Base-by-base conservation (phyloP, 2,888 invertebrate species). In the Protodeltote pygarga region DNA sequence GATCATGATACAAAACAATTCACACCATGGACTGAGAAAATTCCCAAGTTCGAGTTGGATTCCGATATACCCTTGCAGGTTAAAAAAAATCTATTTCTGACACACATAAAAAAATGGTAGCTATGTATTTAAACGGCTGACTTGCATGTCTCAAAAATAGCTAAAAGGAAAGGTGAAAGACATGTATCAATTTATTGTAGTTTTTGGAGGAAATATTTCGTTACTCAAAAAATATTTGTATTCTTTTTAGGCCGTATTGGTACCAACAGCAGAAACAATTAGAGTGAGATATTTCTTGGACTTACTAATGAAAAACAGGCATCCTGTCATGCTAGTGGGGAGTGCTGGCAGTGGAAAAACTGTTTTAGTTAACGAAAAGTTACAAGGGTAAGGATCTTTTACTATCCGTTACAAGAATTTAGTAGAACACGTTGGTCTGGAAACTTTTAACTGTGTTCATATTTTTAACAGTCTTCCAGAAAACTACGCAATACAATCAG, bases 281-380 rank as follows among this genome's bases (percentile, higher is more conserved):
- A 93, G 98, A 60, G 94, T 98, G 10, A 93, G 96, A 73, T 98
- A 94, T 79, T 98, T 99, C 81, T 86, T 98, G 53, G 97, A 99
- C 85, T 88, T 98, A 49, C 85, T 99, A 38, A 97, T 98, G 95
- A 95, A 95, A 51, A 95, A 95, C 69, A 95, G 95, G 71, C 96
- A 97, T 79, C 98, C 99, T 0, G 96, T 98, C 1, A 98, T 99
- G 98, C 88, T 99, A 51, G 97, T 98, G 0, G 98, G 98, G 27
- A 95, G 95, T 44, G 98, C 98, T 20, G 98, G 98, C 1, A 96
- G 96, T 73, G 99, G 99, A 1, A 99, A 99, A 92, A 98, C 98
- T 2, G 97, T 95, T n/a, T 78, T 95, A 23, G 93, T 95, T 17
- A 95, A 94, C 65, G 95, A 95, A 79, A 95, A 95, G 81, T 84